Evolutionary conservation across 2,113 vertebrate genomes (phyloP), one percentile per base, ranked within the genome.

Genomic region (Micronisus gabar): DNA sequence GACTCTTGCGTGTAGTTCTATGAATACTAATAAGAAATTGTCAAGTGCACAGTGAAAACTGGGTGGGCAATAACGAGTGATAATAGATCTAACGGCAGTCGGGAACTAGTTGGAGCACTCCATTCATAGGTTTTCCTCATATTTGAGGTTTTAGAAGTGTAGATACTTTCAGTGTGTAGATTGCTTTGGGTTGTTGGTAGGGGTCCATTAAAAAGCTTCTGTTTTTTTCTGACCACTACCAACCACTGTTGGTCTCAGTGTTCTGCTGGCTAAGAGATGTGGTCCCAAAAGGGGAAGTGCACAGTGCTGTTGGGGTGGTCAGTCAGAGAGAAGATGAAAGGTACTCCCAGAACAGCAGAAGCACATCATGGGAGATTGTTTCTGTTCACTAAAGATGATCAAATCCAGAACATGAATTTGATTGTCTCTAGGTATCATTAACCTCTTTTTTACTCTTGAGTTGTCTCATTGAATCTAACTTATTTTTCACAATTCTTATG

Each of bases 31-130:
- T 67, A 86, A 71, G 92, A 93, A 96, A 96, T 74, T 93, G 88
- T 88, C 90, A 93, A 96, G 82, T 88, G 75, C 75, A 70, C 79
- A 88, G 88, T 67, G 90, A 97, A 93, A 94, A 81, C 80, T 86
- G 92, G 75, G 82, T 92, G 90, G 96, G 86, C 88, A 94, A 17
- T 56, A 80, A 86, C 5, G 30, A 93, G 67, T 71, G 94, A 90
- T 88, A 94, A 97, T 19, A 91, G 85, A 90, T 86, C 67, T 63
- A 76, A 73, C 11, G 63, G 79, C 59, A 74, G 41, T 47, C 3
- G 1, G 71, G 58, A 91, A 73, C 67, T 56, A 65, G 58, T 52
- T 94, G 70, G 67, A 86, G 50, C 55, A 47, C 32, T 74, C 65
- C 56, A 75, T 95, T 95, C 90, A 83, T 71, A 56, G 61, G 61